phyloP scores from a whole-genome alignment of 2,113 vertebrate species.

The Epinephelus fuscoguttatus region DNA sequence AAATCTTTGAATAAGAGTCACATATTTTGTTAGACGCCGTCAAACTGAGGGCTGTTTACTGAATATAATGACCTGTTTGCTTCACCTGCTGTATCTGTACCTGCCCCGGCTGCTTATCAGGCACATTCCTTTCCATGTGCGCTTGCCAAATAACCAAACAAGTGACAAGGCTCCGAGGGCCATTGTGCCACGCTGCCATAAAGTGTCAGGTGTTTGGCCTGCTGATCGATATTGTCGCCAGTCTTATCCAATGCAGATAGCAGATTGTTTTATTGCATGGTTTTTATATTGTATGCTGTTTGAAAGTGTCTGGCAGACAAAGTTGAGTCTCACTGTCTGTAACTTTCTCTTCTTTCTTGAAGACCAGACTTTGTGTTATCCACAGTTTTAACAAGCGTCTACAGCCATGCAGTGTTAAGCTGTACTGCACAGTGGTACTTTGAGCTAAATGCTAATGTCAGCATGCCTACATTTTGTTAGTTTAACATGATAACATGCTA shows the following conservation, averaged over 20 bases:
- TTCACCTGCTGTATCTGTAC: slow-evolving; percentile 53
- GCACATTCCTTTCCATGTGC: slow-evolving; percentile 63
- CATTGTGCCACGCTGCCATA: slow-evolving; percentile 37
- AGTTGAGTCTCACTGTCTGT: neutral
- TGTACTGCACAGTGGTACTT: neutral
- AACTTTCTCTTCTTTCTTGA: neutral
- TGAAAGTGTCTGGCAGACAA: neutral
- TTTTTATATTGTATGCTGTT: slow-evolving; percentile 14
- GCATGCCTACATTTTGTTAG: neutral
- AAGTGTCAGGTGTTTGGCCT: slow-evolving; percentile 49
- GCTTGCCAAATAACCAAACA: slow-evolving; percentile 47
- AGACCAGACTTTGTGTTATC: too few species aligned
- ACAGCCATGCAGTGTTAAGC: neutral
- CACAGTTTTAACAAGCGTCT: neutral
- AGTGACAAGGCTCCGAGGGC: slow-evolving; percentile 40
- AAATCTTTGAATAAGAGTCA: slow-evolving; percentile 30
- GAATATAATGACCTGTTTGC: slow-evolving; percentile 61
- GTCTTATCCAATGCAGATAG: neutral
- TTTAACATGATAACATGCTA: neutral
- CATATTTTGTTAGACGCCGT: neutral
- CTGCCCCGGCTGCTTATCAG: slow-evolving; percentile 48
- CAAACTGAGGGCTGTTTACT: slow-evolving; percentile 1
- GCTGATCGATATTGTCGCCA: slow-evolving; percentile 11
- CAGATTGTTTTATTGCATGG: slow-evolving; percentile 25
- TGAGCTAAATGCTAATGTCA: neutral